phyloP scores from a whole-genome alignment of 2,888 invertebrate genomes.

The Tachina lurida region DNA sequence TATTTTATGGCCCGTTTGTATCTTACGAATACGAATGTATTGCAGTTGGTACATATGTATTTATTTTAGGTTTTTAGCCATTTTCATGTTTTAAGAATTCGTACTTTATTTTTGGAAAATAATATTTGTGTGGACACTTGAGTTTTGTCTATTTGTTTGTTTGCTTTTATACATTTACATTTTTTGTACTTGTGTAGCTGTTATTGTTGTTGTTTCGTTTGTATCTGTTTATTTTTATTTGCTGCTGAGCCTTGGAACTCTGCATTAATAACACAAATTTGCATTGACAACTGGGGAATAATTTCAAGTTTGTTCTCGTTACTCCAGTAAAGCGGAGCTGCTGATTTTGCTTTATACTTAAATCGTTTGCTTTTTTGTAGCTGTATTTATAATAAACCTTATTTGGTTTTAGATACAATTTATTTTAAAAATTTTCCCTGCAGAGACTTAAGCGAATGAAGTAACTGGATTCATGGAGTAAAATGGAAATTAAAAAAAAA shows the following conservation, averaged over 20 bases:
- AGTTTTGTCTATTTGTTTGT: constrained; percentile 48
- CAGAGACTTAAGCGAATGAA: constrained; percentile 20
- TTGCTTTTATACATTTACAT: constrained; percentile 35
- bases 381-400: constrained; percentile 24
- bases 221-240: constrained; percentile 34
- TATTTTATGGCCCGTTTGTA: constrained; percentile 52
- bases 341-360: constrained; percentile 7
- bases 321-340: constrained; percentile 43
- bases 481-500: neutral
- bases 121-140: constrained; percentile 61
- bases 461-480: neutral
- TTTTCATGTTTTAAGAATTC: constrained; percentile 59
- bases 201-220: constrained; percentile 16
- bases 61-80: constrained; percentile 53
- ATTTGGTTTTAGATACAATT: constrained; percentile 28
- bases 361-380: neutral
- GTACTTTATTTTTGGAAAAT: constrained; percentile 3
- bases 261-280: constrained; percentile 65
- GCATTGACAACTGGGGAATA: constrained; percentile 71
- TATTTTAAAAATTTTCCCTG: neutral
- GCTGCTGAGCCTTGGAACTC: constrained; percentile 21
- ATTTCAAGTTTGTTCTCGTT: constrained; percentile 54
- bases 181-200: neutral
- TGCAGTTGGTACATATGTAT: constrained; percentile 16
- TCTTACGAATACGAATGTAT: constrained; percentile 30